Base-by-base conservation (phyloP, 2,888 invertebrate genomes). In the Protonemura montana region DNA sequence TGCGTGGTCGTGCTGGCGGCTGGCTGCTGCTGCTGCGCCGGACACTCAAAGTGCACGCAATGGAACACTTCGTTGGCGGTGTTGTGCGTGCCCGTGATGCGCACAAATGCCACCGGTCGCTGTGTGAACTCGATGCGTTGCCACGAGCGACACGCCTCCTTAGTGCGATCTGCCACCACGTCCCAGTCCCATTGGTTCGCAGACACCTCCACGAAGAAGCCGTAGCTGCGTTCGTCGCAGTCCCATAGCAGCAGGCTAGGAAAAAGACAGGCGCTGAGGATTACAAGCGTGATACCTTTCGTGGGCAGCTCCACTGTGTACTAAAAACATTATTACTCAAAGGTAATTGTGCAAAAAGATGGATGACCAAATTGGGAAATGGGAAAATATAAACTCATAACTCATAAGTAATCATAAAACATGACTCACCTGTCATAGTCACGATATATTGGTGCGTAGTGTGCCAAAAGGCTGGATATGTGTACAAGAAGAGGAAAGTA, bases 21-120 rank as follows among this genome's bases (percentile, higher is more conserved):
- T 21, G 16, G 59, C 59, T 1, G 59, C 78, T 28, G 28, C 6
- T 7, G n/a, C 41, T 95, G 95, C 41, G 97, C 95, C 6, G 99
- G 99, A 89, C 98, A 98, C 92, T 99, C 99, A 91, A 99, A 96
- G 92, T 99, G 99, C 86, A 99, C 99, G 91, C 98, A 96, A 91
- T 99, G 99, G 92, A 99, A 99, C 86, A 98, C 98, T 94, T 98
- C 98, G 91, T 99, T 99, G 0, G 98, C 99, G 21, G 99, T 98
- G 91, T 99, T 99, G 89, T 96, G 95, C 0, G 98, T 99, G 87
- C 99, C 99, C 85, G 98, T 96, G 89, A 99, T 98, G 87, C 97
- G 95, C 88, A 99, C 96, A 90, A 98, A 99, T 85, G 98, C 97
- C 76, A 99, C 96, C 0, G 98, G 97, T 82, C 96, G 93, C 25